Conservation (phyloP, 2,888 invertebrate species). For the Tupiocoris notatus region DNA sequence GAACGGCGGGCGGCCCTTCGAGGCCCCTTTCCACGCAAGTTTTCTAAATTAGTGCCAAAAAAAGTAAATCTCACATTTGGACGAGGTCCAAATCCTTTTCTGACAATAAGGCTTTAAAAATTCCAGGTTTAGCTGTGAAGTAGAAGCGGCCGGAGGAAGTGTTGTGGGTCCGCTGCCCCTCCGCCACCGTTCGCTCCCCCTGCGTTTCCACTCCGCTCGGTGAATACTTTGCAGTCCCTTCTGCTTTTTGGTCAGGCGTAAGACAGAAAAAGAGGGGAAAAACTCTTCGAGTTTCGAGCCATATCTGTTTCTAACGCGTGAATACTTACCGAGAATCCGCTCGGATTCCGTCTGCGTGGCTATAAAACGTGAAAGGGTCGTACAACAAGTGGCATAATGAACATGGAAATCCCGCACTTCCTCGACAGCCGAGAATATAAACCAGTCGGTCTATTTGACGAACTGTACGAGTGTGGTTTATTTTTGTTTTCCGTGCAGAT, state of each 20-base stretch:
- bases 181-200: neutral
- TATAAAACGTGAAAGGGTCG: neutral
- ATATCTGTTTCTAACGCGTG: neutral
- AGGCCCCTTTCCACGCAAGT: slow-evolving; percentile 34
- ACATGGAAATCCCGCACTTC: neutral
- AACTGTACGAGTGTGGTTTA: no score
- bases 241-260: neutral
- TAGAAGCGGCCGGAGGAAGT: neutral
- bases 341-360: neutral
- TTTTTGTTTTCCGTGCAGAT: no score
- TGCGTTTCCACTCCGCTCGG: neutral
- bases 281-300: neutral
- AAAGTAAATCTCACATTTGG: slow-evolving; percentile 46
- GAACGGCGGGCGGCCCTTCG: slow-evolving; percentile 9
- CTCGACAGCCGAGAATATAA: no score
- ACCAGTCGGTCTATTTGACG: no score
- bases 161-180: neutral
- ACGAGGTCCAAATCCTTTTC: slow-evolving; percentile 34
- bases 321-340: neutral
- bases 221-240: neutral
- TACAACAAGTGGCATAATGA: neutral
- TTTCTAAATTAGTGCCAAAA: slow-evolving; percentile 46
- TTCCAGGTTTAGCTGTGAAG: neutral
- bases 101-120: slow-evolving; percentile 45
- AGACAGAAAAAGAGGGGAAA: neutral